Base-by-base conservation (phyloP, 2,888 invertebrate species). In the Diaperis boleti region DNA sequence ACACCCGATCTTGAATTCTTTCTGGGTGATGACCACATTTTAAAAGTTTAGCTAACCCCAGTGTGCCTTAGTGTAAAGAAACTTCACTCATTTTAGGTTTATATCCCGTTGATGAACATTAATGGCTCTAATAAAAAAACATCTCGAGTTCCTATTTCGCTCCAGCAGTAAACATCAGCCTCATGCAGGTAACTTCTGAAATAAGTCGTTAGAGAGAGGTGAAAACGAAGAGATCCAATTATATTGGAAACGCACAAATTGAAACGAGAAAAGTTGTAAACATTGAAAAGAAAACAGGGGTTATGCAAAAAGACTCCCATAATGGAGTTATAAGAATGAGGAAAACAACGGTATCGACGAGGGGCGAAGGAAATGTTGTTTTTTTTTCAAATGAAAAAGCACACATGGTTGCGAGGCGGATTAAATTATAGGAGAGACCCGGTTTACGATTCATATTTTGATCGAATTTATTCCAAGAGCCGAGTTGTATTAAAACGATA, bases 261-360 rank as follows among this genome's bases (percentile, higher is more conserved):
- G 26, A 26, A 3, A 6, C 26, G 26, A n/a, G n/a, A 26, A n/a
- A 26, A 5, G 3, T 26, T 26, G 26, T 26, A 26, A 26, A 26
- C 26, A 26, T n/a, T 26, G 26, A n/a, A 26, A 26, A n/a, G 26
- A 26, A 26, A 37, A 41, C 26, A 26, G 1, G 44, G 44, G 26
- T 45, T 47, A 47, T 47, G 33, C 31, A 17, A 44, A 42, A 18
- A 29, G 29, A 39, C 49, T 37, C 42, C 37, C 35, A 45, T 62
- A 62, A 57, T 62, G 52, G 57, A 8, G 57, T 50, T 59, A 59
- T 57, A 56, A 52, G 57, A 62, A 62, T 62, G 41, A 52, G 37
- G 47, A 45, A 62, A 56, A 62, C 47, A 39, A 42, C 31, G 33
- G 31, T 39, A 56, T 62, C 47, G 35, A 15, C 35, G 31, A 20